Conservation (phyloP, 2,888 invertebrate genomes). For the Eupithecia dodoneata region DNA sequence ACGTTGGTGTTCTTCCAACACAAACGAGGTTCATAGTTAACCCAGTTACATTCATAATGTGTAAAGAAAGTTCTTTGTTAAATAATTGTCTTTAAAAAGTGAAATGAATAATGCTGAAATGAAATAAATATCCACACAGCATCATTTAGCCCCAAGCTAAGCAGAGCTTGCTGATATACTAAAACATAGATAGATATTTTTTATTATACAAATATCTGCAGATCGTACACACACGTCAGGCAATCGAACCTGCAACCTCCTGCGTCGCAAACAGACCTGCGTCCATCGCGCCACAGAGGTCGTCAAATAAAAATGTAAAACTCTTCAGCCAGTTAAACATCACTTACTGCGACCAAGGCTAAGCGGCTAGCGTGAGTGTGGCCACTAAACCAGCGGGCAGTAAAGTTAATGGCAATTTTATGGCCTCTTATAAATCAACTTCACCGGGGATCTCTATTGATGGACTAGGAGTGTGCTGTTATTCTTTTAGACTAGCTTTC, state of each 20-base stretch:
- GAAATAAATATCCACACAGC: no score
- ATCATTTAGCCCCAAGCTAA: no score
- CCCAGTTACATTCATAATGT: not conserved
- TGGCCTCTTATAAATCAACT: conserved; percentile 44
- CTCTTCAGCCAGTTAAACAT: not conserved
- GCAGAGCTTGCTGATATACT: no score
- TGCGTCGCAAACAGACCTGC: no score
- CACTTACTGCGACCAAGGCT: conserved; percentile 15
- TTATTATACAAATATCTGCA: no score
- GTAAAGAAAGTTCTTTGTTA: no score
- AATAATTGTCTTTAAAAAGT: not conserved
- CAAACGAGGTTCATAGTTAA: not conserved
- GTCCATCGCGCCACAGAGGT: not conserved
- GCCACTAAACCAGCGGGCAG: conserved; percentile 37
- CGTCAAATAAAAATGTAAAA: not conserved
- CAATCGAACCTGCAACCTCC: no score
- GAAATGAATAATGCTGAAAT: no score
- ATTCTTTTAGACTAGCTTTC: conserved; percentile 3
- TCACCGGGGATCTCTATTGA: conserved; percentile 44
- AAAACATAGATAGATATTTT: no score
- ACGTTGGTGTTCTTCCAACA: not conserved
- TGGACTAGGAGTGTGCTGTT: conserved; percentile 34
- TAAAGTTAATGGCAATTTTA: conserved; percentile 43
- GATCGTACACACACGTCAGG: no score
- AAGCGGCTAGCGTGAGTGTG: conserved; percentile 34